Evolutionary conservation across 2,113 vertebrate species (phyloP), one percentile per base, ranked within the genome.

Genomic region (Mus spicilegus): DNA sequence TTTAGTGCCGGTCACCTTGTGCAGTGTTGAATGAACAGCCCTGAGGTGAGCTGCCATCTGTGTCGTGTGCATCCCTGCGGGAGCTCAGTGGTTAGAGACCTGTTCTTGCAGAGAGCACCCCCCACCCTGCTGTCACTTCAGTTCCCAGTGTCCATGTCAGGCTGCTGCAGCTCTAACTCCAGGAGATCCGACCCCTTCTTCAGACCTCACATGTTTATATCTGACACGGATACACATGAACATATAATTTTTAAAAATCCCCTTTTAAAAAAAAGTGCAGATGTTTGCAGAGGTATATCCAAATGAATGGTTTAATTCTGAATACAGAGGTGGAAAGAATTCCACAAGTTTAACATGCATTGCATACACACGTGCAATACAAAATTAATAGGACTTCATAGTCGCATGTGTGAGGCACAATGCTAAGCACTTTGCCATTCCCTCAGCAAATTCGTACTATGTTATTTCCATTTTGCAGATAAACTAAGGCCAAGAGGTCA

Each of bases 401-500:
- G 39, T 82, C 33, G 73, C 75, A 26, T 77, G 17, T 90, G 28
- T 51, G 26, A 42, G 20, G 24, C 58, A 89, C 54, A 91, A 17
- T 49, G 97, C 76, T 91, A 87, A 94, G 14, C 73, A 61, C 87
- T 86, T 92, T 77, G 8, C 5, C 20, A 42, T 30, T 72, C 67
- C 56, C 39, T 91, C 61, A 26, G 6, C 80, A 90, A 93, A 87
- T 88, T 30, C 5, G 16, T 75, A 67, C 16, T 65, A 9, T 36
- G 92, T 42, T 70, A 61, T 51, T 78, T 49, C 61, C 61, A 82
- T 87, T 89, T 67, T 87, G 67, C 49, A 80, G 56, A 6, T 87
- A 42, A 95, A 85, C 22, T 51, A n/a, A 93, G 82, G 78, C 58
- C 87, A 92, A 93, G 51, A 92, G 51, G 42, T 86, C 70, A 87